phyloP scores from a whole-genome alignment of 1,140 invertebrate species.

The Conus betulinus region DNA sequence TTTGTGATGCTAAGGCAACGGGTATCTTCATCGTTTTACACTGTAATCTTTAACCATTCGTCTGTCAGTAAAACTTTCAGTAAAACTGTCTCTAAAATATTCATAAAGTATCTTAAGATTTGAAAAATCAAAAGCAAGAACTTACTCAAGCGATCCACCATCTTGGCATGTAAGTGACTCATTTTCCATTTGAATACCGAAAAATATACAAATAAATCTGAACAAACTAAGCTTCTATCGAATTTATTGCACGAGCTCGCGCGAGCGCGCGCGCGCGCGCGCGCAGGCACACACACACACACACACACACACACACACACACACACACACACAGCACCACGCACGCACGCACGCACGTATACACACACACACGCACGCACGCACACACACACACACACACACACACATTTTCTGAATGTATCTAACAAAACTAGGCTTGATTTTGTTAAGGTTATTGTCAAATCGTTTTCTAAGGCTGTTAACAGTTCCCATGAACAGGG shows the following conservation, averaged over 20 bases:
- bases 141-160: constrained; percentile 57
- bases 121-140: not conserved
- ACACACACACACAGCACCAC: not conserved
- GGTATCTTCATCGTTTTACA: no score
- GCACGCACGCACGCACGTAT: not conserved
- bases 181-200: not conserved
- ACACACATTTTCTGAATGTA: no score
- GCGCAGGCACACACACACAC: not conserved
- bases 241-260: not conserved
- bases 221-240: not conserved
- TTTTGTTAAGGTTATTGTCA: no score
- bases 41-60: no score
- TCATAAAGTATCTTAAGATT: no score
- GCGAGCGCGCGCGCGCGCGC: not conserved
- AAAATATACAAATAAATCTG: not conserved
- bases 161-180: constrained; percentile 45
- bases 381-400: no score
- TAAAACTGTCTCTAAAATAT: no score
- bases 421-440: no score
- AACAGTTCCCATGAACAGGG: no score
- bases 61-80: no score
- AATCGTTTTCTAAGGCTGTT: no score
- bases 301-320: not conserved
- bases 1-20: no score
- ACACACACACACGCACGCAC: not conserved